Base-by-base conservation (phyloP, 2,797 vertebrate genomes). In the Mus caroli region DNA sequence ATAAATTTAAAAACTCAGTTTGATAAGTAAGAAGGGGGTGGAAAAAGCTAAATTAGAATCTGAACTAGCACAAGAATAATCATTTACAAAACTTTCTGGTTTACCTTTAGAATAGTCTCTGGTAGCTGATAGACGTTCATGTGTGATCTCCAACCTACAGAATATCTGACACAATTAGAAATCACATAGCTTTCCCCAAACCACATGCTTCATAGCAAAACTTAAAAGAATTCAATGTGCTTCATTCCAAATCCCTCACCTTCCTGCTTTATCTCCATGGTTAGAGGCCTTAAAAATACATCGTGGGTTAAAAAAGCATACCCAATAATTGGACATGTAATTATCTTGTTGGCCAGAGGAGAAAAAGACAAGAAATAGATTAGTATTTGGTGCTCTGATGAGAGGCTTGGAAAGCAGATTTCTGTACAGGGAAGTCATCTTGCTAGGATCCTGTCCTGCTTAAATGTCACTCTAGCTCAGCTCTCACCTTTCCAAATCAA, bases 21-120 rank as follows among this genome's bases (percentile, higher is more conserved):
- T 54, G 20, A 26, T 14, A 3, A 37, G 6, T 1, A 15, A 0
- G 1, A 28, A 67, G 22, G 10, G 0, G 3, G 0, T 12, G 0
- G 12, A 2, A 24, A n/a, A 60, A 40, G 22, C 62, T 84, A 76
- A 37, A 22, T 69, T 71, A 82, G 50, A 83, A 62, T 75, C n/a
- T 34, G 34, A 58, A 62, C 54, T 12, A 82, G 20, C 82, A 83
- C 9, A 37, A 43, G 31, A n/a, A 46, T 56, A 52, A 62, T 15
- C 28, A 54, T 60, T 88, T 64, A 71, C 10, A 92, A 89, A 67
- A 52, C 60, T 12, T 9, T 28, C 79, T 77, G 1, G 0, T 31
- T 56, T 50, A 37, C 19, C 17, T 75, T 43, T 28, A 11, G 0
- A 19, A 24, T 50, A n/a, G 14, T 5, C 19, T 14, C 20, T 10